These are phyloP conservation scores for Athene cunicularia DNA, from an alignment of 2,113 vertebrate species.

Conservation along the genomic window DNA sequence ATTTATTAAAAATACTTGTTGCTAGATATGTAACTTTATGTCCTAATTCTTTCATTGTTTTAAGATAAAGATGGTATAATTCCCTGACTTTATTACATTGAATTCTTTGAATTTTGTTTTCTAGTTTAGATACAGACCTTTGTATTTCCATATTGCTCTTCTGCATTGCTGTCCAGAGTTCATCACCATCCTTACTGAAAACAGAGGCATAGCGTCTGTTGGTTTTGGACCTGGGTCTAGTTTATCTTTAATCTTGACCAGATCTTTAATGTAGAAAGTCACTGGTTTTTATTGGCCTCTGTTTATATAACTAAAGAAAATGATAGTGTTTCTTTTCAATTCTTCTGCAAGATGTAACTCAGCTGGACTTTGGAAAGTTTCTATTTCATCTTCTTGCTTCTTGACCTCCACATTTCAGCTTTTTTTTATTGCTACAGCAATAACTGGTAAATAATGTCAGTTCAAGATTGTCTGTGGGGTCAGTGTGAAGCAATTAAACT, in stretches of 20 bases:
- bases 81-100: background rate
- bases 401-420: background rate
- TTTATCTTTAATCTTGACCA: background rate
- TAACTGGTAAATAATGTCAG: background rate
- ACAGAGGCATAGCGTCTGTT: background rate
- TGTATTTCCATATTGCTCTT: background rate
- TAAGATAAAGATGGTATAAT: background rate
- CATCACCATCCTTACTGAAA: background rate
- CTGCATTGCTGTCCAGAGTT: background rate
- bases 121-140: background rate
- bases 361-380: background rate
- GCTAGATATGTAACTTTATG: background rate
- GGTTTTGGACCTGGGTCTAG: background rate
- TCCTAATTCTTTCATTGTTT: background rate
- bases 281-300: background rate
- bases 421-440: background rate
- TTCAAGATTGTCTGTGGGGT: background rate
- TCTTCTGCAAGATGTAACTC: background rate
- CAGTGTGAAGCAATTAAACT: background rate
- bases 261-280: background rate
- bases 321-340: background rate
- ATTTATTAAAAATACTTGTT: background rate
- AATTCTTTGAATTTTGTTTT: background rate
- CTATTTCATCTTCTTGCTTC: background rate
- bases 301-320: background rate